phyloP scores from a whole-genome alignment of 2,888 invertebrate species.

The Hydriomena furcata region DNA sequence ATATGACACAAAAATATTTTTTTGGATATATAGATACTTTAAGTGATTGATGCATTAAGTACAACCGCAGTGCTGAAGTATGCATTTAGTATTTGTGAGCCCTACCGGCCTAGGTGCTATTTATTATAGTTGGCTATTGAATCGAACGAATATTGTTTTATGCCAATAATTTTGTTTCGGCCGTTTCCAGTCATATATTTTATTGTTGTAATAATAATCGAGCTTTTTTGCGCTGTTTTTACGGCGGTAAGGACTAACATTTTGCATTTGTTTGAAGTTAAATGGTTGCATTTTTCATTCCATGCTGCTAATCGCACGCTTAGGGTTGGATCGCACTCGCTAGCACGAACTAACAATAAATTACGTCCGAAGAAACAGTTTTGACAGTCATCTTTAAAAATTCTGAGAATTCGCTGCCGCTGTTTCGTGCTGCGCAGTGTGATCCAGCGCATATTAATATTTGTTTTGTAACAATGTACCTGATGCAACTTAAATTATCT shows the following conservation, averaged over 20 bases:
- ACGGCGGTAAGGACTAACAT: conserved; percentile 22
- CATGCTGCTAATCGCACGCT: conserved; percentile 53
- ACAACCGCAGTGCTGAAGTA: conserved; percentile 1
- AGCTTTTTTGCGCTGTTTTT: conserved; percentile 25
- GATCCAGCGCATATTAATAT: conserved; percentile 43
- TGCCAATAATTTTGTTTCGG: conserved; percentile 25
- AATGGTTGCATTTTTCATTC: conserved; percentile 53
- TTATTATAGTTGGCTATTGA: conserved; percentile 52
- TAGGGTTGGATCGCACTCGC: conserved; percentile 18
- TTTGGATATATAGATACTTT: no score
- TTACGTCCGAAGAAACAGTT: no score
- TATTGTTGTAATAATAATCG: conserved; percentile 24
- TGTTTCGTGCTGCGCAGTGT: background rate
- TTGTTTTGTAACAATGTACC: conserved; percentile 65
- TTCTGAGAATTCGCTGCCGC: background rate
- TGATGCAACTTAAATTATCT: conserved; percentile 66
- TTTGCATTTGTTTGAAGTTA: conserved; percentile 20
- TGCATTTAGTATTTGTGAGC: conserved; percentile 28
- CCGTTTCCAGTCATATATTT: conserved; percentile 27
- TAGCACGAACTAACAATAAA: background rate
- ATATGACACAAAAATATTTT: background rate
- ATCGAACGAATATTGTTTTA: conserved; percentile 26
- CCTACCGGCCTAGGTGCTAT: conserved; percentile 71
- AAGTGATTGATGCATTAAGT: background rate
- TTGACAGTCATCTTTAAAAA: background rate